Percentiles rank a stretch among this genome's conserved stretches.
Conservation (phyloP, 1,140 invertebrate genomes). For the Forficula auricularia region DNA sequence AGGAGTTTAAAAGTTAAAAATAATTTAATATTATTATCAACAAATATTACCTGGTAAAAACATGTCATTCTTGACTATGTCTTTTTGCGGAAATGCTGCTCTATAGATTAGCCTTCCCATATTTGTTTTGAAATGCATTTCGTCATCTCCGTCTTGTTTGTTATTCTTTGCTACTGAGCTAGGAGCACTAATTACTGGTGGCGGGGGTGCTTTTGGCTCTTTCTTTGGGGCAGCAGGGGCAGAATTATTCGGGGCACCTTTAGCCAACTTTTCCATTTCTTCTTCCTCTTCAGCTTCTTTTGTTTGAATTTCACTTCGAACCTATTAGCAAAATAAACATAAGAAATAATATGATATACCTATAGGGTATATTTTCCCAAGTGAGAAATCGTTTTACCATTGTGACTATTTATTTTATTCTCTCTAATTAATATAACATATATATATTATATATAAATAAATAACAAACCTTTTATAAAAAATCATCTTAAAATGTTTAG, state of each 20-base stretch:
- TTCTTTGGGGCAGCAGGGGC: too few species aligned
- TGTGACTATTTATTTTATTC: too few species aligned
- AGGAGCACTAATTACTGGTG: too few species aligned
- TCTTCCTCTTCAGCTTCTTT: constrained; percentile 71
- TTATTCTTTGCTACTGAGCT: constrained; percentile 27
- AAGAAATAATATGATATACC: constrained; percentile 4
- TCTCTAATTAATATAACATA: too few species aligned
- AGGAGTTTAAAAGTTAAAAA: too few species aligned
- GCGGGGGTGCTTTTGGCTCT: too few species aligned
- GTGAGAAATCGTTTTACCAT: too few species aligned
- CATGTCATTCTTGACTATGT: constrained; percentile 74
- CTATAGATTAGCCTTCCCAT: constrained; percentile 60
- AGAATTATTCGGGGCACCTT: constrained; percentile 21
- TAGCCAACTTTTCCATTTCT: constrained; percentile 54
- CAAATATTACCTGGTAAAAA: constrained; percentile 65
- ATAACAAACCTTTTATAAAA: too few species aligned
- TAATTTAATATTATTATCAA: too few species aligned
- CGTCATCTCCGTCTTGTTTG: constrained; percentile 48
- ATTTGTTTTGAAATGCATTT: constrained; percentile 62
- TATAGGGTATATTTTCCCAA: too few species aligned
- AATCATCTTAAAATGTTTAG: too few species aligned
- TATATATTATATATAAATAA: too few species aligned
- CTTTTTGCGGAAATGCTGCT: constrained; percentile 37
- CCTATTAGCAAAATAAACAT: constrained; percentile 15
- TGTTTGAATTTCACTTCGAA: constrained; percentile 56